Conservation (phyloP, 2,888 invertebrate genomes). For the Dryocosmus kuriphilus region DNA sequence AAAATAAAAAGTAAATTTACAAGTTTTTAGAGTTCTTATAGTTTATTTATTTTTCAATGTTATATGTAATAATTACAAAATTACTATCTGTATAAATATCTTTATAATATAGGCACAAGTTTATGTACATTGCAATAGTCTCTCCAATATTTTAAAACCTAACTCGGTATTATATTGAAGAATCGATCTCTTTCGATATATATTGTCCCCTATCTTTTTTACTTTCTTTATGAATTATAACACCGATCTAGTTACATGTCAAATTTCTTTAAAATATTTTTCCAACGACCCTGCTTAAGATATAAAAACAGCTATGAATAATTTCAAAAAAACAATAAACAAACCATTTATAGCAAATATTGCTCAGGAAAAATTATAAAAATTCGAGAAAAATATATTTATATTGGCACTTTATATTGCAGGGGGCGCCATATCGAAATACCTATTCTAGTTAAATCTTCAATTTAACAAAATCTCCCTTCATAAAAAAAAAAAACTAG, state of each 20-base stretch:
- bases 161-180: background rate
- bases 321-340: background rate
- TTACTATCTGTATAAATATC: constrained; percentile 29
- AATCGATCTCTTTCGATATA: background rate
- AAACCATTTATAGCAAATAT: background rate
- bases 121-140: constrained; percentile 39
- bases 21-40: background rate
- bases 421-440: constrained; percentile 12
- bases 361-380: background rate
- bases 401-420: constrained; percentile 32
- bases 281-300: background rate
- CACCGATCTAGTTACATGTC: background rate
- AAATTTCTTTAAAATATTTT: constrained; percentile 16
- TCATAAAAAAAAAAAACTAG: constrained; percentile 28
- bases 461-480: constrained; percentile 16
- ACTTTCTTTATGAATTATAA: background rate
- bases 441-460: constrained; percentile 22
- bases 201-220: background rate
- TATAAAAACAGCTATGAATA: background rate
- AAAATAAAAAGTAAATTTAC: background rate
- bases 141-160: constrained; percentile 10
- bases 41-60: constrained; percentile 24
- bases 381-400: background rate
- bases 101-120: constrained; percentile 40
- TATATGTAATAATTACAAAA: constrained; percentile 38